Evolutionary conservation across 2,888 invertebrate genomes (phyloP), one percentile per base, ranked within the genome.

Genomic region (Coenonympha glycerion): DNA sequence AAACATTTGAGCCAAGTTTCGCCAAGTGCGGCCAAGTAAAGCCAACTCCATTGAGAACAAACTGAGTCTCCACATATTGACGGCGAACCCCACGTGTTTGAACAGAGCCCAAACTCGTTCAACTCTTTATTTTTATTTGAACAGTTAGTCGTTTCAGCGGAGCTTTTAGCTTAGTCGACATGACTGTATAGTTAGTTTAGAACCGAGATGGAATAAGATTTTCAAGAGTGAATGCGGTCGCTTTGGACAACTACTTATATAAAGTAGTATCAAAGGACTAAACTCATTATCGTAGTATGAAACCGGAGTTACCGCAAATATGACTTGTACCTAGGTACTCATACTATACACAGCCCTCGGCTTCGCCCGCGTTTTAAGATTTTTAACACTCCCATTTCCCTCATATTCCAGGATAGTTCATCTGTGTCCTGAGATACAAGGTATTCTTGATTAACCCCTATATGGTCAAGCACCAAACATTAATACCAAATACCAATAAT

Each of bases 1-100:
- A 33, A 44, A 33, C 22, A 24, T 33, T 33, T 16, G 45, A 30
- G 22, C 11, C 31, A 24, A 45, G 9, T n/a, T 6, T 24, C 22
- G 22, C 45, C 45, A 45, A 45, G n/a, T n/a, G n/a, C n/a, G n/a
- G n/a, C n/a, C n/a, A n/a, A 45, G 9, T n/a, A 6, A 34, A 33
- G 34, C 45, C 45, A 45, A 45, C 33, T 24, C 24, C 6, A 18
- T 16, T 15, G 34, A 45, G 34, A 45, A 34, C 45, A 34, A 45
- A 45, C 45, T 45, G 16, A 34, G 24, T 45, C 13, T 15, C 18
- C 31, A 34, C 45, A 45, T 34, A 34, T 45, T 45, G 45, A 11
- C 11, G 45, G 34, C 16, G 3, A 34, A 34, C 45, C 45, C 11
- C 33, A 45, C 34, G 16, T 45, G 34, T 45, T 34, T 45, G 45